Percentiles rank a stretch among this genome's conserved stretches.
These are phyloP conservation scores for Hoplias malabaricus DNA, from an alignment of 2,113 vertebrate genomes.

Conservation along the genomic window DNA sequence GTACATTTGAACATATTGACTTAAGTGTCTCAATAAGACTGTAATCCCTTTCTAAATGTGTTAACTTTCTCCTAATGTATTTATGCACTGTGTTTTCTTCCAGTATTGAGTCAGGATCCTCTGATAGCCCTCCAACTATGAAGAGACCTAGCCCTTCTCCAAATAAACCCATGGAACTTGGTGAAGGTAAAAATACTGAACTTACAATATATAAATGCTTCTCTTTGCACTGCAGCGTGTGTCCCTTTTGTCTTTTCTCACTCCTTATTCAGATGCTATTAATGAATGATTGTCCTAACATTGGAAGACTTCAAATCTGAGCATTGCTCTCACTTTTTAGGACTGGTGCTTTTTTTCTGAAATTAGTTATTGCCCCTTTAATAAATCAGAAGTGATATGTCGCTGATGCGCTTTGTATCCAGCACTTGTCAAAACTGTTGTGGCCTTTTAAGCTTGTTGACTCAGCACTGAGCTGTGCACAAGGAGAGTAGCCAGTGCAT, in stretches of 20 bases:
- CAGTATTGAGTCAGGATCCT: constrained; percentile 86
- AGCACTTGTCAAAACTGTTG: too few relatives aligned
- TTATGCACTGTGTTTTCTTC: neutral
- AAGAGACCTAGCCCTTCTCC: constrained; percentile 90
- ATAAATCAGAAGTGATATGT: too few relatives aligned
- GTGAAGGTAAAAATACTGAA: constrained; percentile 83
- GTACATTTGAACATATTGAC: too few relatives aligned
- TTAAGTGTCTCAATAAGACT: too few relatives aligned
- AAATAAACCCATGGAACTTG: constrained; percentile 77
- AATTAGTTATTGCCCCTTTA: neutral
- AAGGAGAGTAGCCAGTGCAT: too few relatives aligned
- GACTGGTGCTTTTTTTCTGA: neutral
- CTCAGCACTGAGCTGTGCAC: too few relatives aligned
- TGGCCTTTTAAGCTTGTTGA: too few relatives aligned
- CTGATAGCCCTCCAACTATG: constrained; percentile 89
- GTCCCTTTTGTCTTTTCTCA: neutral
- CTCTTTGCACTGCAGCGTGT: too few relatives aligned
- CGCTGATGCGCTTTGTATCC: too few relatives aligned
- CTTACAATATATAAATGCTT: neutral
- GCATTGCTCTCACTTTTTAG: neutral
- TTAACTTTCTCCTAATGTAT: neutral
- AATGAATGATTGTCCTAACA: neutral
- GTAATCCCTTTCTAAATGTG: too few relatives aligned
- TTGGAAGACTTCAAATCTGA: neutral
- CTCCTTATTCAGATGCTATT: neutral